Evolutionary conservation across 2,888 invertebrate genomes (phyloP), one percentile per base, ranked within the genome.

Genomic region (Exephanes ischioxanthus): DNA sequence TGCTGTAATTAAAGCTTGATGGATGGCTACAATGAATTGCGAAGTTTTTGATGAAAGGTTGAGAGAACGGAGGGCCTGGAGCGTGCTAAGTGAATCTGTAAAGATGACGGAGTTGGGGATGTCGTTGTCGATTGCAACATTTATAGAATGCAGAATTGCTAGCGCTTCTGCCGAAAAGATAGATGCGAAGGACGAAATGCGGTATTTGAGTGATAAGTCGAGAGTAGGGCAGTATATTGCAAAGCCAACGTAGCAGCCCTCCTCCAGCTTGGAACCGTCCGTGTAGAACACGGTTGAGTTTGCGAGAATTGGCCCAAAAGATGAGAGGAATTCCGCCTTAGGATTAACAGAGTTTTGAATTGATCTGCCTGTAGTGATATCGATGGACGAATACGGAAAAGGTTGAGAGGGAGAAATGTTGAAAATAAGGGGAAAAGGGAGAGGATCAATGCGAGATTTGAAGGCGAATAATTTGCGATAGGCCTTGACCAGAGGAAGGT

Each of bases 101-200:
- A 77, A 83, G 11, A 83, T 78, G 48, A 45, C 37, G 11, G 67
- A 22, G 14, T 33, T 26, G 1, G 16, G 26, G 30, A 83, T 72
- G 1, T 73, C 58, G 3, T 83, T 78, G 0, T 2, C 1, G 2
- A 72, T 78, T 0, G 78, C 72, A 2, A 68, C 2, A 2, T 83
- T 78, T 6, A 78, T 22, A 0, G 55, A 58, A 2, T 48, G 72
- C 0, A 73, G n/a, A 26, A 83, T 77, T 11, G 77, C 83, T 1
- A 83, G 51, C 1, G 68, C 78, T 55, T 86, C 84, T 0, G 86
- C 73, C 2, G 84, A 71, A n/a, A 85, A 85, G 0, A 88, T 80
- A 0, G 88, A 87, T 2, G 81, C 79, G 4, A 53, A 58, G 0
- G 70, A 16, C 1, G 58, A 61, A 3, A 88, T 58, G n/a, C 55